A percentile compares a stretch with the other conserved stretches of the same genome.
Evolutionary conservation across 2,888 invertebrate genomes (phyloP).

Genomic region (Tetropium fuscum): DNA sequence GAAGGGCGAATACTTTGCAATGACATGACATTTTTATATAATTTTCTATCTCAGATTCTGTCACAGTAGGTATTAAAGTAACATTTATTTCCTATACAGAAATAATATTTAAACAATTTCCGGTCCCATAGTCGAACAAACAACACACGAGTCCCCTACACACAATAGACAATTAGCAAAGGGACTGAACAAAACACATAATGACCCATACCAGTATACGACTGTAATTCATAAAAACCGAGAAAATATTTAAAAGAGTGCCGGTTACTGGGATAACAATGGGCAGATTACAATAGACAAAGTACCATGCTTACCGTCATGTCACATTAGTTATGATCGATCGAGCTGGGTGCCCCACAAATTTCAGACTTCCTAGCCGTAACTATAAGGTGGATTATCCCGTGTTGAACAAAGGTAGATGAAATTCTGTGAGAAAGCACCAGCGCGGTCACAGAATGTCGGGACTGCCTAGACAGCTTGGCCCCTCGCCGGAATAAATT

Average conservation of each 20-base stretch:
- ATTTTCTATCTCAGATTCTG: no score
- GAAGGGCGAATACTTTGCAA: no score
- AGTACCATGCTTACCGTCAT: conserved; percentile 66
- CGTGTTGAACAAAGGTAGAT: conserved; percentile 38
- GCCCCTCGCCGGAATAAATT: conserved; percentile 60
- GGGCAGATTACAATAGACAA: conserved; percentile 67
- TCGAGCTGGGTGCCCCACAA: conserved; percentile 53
- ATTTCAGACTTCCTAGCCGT: conserved; percentile 50
- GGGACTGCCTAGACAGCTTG: conserved; percentile 58
- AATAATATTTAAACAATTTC: conserved; percentile 15
- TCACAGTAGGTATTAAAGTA: not conserved
- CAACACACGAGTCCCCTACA: conserved; percentile 36
- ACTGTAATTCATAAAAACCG: conserved; percentile 58
- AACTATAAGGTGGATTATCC: conserved; percentile 50
- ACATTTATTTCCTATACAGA: conserved; percentile 2
- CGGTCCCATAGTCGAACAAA: conserved; percentile 18
- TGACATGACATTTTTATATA: no score
- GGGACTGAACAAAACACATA: conserved; percentile 48
- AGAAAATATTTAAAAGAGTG: conserved; percentile 59
- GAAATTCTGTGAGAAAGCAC: conserved; percentile 59
- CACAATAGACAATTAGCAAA: conserved; percentile 54
- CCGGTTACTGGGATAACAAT: conserved; percentile 62
- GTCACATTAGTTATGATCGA: conserved; percentile 67
- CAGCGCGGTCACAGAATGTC: conserved; percentile 40
- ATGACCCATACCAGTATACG: conserved; percentile 46